Conservation (phyloP, 1,140 invertebrate species). For the Artemia franciscana region DNA sequence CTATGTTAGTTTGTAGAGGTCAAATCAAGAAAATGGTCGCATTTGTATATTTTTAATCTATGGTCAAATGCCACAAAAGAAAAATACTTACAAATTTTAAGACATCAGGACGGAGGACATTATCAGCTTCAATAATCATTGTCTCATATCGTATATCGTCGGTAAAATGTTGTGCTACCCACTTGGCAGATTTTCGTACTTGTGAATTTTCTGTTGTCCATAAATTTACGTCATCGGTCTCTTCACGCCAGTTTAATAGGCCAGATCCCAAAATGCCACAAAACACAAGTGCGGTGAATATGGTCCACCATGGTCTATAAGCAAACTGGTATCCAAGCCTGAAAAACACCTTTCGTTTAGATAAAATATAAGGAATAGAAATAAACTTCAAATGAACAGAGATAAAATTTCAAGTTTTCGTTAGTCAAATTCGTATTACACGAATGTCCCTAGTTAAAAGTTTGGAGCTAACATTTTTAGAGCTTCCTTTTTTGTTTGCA, state of each 20-base stretch:
- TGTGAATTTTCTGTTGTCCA: slow-evolving; percentile 12
- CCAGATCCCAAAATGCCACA: slow-evolving; percentile 9
- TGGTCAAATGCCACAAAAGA: not conserved
- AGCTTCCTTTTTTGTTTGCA: too few species aligned
- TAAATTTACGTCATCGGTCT: slow-evolving; percentile 11
- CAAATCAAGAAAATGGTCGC: too few species aligned
- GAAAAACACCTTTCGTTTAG: slow-evolving; percentile 7
- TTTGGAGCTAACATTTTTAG: too few species aligned
- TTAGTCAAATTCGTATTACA: too few species aligned
- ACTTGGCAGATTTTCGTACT: slow-evolving; percentile 19
- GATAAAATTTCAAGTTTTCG: too few species aligned
- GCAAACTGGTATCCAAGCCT: slow-evolving; percentile 21
- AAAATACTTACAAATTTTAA: slow-evolving; percentile 19
- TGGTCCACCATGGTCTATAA: slow-evolving; percentile 19
- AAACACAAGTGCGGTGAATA: slow-evolving; percentile 14
- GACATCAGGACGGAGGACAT: slow-evolving; percentile 22
- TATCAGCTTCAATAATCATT: slow-evolving; percentile 23
- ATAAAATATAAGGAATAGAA: not conserved
- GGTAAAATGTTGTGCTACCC: slow-evolving; percentile 21
- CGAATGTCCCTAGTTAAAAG: too few species aligned
- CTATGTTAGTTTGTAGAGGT: too few species aligned
- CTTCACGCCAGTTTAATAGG: slow-evolving; percentile 12
- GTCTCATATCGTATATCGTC: slow-evolving; percentile 23
- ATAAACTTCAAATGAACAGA: too few species aligned
- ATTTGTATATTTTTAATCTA: too few species aligned